Conservation (phyloP, 2,797 vertebrate species). For the Tachyglossus aculeatus region DNA sequence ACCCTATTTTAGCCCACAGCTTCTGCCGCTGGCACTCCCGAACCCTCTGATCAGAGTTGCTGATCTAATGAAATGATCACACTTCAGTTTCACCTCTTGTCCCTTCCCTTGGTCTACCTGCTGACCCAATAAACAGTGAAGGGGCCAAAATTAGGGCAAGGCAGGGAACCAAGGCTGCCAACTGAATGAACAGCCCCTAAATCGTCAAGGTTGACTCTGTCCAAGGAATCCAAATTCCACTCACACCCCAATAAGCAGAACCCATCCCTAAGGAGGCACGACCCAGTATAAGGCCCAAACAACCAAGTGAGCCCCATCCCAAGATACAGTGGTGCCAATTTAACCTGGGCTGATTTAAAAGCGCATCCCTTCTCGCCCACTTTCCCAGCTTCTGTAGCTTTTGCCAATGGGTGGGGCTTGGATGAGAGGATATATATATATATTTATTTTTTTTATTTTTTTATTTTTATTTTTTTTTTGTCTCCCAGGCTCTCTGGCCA, state of each 20-base stretch:
- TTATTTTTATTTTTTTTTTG: constrained; percentile 25
- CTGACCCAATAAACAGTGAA: background rate
- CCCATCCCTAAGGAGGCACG: no score
- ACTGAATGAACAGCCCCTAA: background rate
- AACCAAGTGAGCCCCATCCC: no score
- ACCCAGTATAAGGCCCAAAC: no score
- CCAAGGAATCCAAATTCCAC: background rate
- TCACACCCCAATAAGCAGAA: no score
- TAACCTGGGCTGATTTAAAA: no score
- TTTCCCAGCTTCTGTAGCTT: no score
- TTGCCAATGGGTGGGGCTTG: no score
- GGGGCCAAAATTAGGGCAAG: background rate
- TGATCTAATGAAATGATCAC: background rate
- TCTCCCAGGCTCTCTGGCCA: constrained; percentile 87
- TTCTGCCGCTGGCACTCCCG: background rate
- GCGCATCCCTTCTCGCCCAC: no score
- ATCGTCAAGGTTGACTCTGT: background rate
- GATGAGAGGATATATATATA: no score
- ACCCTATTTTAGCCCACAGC: background rate
- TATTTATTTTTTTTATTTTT: constrained; percentile 14
- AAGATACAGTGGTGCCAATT: no score
- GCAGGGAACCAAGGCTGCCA: background rate
- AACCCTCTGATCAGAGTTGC: background rate
- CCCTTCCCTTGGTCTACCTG: background rate
- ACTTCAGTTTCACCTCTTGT: background rate